These are phyloP conservation scores for Tyrannus savana DNA, from an alignment of 2,113 vertebrate species.

Conservation along the genomic window DNA sequence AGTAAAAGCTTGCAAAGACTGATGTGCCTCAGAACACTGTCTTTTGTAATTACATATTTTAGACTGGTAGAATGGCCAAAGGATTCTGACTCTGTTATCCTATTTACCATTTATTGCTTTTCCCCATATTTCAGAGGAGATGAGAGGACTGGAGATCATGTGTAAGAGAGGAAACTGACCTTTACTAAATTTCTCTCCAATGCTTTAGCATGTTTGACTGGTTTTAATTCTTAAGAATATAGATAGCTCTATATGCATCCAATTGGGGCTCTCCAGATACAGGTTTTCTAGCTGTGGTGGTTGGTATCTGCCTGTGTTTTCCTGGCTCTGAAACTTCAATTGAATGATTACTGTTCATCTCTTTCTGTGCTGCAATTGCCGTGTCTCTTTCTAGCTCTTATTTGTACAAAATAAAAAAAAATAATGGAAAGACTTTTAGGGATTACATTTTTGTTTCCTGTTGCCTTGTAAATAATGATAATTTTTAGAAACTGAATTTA, in stretches of 20 bases:
- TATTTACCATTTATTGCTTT: neutral
- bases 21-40: neutral
- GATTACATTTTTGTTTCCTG: neutral
- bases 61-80: neutral
- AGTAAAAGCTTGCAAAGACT: neutral
- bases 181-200: neutral
- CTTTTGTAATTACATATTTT: neutral
- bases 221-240: neutral
- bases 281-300: neutral
- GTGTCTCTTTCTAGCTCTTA: neutral
- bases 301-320: neutral
- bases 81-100: neutral
- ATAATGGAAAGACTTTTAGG: neutral
- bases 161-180: neutral
- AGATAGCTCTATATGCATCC: neutral
- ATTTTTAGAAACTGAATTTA: neutral
- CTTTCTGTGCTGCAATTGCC: neutral
- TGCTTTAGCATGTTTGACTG: neutral
- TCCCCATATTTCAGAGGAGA: neutral
- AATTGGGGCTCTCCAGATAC: neutral
- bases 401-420: neutral
- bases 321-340: neutral
- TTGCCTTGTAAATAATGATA: neutral
- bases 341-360: neutral
- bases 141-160: neutral